A percentile compares a stretch with the other conserved stretches of the same genome.
phyloP scores from a whole-genome alignment of 2,113 vertebrate genomes.

The Opisthocomus hoazin region DNA sequence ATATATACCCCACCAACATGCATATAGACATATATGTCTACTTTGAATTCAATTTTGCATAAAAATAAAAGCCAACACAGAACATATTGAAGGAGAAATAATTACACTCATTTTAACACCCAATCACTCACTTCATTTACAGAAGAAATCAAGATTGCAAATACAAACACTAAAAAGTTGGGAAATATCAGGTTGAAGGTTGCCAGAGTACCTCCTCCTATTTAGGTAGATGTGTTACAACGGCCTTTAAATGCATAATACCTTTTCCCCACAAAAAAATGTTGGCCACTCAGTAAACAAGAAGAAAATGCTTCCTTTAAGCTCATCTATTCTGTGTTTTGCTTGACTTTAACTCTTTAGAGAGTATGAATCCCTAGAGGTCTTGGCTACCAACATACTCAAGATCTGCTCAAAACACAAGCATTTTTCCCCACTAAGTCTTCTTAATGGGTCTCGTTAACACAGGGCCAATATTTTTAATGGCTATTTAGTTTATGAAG shows the following conservation, averaged over 20 bases:
- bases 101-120: neutral
- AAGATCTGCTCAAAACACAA: neutral
- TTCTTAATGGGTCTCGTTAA: neutral
- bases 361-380: neutral
- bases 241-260: neutral
- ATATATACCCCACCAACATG: neutral
- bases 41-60: neutral
- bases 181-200: neutral
- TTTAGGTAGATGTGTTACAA: neutral
- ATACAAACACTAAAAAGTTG: neutral
- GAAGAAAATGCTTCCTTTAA: neutral
- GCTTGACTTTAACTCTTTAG: neutral
- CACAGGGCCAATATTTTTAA: neutral
- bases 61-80: neutral
- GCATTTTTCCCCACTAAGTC: neutral
- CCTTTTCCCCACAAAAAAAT: neutral
- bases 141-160: neutral
- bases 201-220: neutral
- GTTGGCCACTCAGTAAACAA: neutral
- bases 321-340: neutral
- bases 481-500: neutral
- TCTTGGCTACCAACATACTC: neutral
- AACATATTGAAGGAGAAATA: neutral
- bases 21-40: neutral
- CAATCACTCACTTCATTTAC: neutral